phyloP scores from a whole-genome alignment of 2,797 vertebrate species.

The Selene dorsalis region DNA sequence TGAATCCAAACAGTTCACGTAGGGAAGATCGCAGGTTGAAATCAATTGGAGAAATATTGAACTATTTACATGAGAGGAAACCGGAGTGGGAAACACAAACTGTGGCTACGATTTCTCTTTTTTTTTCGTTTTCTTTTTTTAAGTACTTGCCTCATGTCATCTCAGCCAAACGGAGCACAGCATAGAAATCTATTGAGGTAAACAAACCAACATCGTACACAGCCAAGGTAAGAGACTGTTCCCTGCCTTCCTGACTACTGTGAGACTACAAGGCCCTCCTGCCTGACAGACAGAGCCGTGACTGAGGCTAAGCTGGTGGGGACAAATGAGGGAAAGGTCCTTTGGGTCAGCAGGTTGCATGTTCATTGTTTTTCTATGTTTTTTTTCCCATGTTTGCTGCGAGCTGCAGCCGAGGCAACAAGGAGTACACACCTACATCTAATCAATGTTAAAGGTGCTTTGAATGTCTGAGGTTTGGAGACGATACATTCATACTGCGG shows the following conservation, averaged over 20 bases:
- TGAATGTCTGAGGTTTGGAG: conserved; percentile 82
- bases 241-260: conserved; percentile 56
- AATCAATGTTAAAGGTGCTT: conserved; percentile 76
- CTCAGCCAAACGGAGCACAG: conserved; percentile 61
- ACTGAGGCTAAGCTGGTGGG: conserved; percentile 58
- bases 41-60: conserved; percentile 21
- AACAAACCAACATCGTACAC: conserved; percentile 63
- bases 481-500: conserved; percentile 85
- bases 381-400: conserved; percentile 50
- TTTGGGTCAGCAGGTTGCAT: conserved; percentile 81
- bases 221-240: conserved; percentile 28
- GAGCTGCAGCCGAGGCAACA: conserved; percentile 74
- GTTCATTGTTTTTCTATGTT: conserved; percentile 7
- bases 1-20: not conserved
- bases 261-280: conserved; percentile 43
- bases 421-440: conserved; percentile 64
- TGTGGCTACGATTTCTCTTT: conserved; percentile 43
- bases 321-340: conserved; percentile 61
- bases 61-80: conserved; percentile 63
- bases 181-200: conserved; percentile 82
- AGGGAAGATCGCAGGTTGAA: conserved; percentile 1
- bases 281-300: conserved; percentile 27
- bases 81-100: conserved; percentile 13
- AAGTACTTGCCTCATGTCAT: conserved; percentile 57
- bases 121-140: conserved; percentile 11